Conservation (phyloP, 2,113 vertebrate genomes). For the Bothrops jararaca region DNA sequence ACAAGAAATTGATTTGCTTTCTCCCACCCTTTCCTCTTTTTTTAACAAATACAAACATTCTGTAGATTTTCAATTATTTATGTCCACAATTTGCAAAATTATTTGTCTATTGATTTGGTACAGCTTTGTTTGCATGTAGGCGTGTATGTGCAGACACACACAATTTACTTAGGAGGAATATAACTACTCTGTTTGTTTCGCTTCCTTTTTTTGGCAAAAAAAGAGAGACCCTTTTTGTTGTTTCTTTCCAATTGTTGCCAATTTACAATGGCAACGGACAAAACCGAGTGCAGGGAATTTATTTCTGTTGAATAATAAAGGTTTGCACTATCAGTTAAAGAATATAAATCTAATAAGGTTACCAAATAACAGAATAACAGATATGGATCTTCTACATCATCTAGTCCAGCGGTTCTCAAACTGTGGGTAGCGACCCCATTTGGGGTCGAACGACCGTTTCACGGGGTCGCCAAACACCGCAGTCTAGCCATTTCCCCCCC, state of each 20-base stretch:
- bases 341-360: background rate
- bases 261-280: background rate
- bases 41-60: slow-evolving; percentile 59
- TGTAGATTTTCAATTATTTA: slow-evolving; percentile 70
- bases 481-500: too few relatives aligned
- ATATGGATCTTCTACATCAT: background rate
- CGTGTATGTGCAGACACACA: background rate
- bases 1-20: slow-evolving; percentile 70
- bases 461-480: too few relatives aligned
- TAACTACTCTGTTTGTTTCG: background rate
- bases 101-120: slow-evolving; percentile 74
- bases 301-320: background rate
- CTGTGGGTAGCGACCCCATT: too few relatives aligned
- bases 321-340: background rate
- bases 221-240: background rate
- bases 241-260: background rate
- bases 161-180: slow-evolving; percentile 58
- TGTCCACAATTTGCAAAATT: slow-evolving; percentile 72
- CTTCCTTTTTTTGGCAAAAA: background rate
- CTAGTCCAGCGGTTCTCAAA: too few relatives aligned
- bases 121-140: slow-evolving; percentile 56
- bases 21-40: slow-evolving; percentile 18
- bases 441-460: too few relatives aligned
- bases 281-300: background rate
- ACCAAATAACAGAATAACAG: background rate